phyloP scores from a whole-genome alignment of 2,888 invertebrate genomes.

The Pammene aurita region DNA sequence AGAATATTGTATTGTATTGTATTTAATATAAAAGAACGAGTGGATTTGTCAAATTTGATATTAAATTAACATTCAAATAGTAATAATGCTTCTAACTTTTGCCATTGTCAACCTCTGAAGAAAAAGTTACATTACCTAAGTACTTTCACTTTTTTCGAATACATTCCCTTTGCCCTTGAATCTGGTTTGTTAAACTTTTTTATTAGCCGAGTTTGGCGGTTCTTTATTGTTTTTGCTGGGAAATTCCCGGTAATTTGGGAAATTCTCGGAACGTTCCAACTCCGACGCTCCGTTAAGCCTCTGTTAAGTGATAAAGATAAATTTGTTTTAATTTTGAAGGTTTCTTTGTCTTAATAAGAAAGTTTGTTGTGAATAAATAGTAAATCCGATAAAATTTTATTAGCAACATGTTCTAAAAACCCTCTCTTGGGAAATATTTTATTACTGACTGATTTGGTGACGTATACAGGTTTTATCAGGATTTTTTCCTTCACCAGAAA shows the following conservation, averaged over 20 bases:
- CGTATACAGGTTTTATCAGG: too few species aligned
- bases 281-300: constrained; percentile 14
- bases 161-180: constrained; percentile 27
- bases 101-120: neutral
- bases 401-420: too few species aligned
- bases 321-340: constrained; percentile 23
- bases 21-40: too few species aligned
- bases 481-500: too few species aligned
- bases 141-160: neutral
- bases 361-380: too few species aligned
- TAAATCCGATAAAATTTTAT: too few species aligned
- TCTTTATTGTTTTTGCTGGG: constrained; percentile 23
- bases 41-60: too few species aligned
- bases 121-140: constrained; percentile 1
- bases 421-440: too few species aligned
- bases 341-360: neutral
- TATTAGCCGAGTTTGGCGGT: constrained; percentile 26
- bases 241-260: constrained; percentile 22
- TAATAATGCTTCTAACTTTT: neutral
- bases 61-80: too few species aligned
- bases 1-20: too few species aligned
- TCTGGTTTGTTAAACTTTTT: constrained; percentile 24
- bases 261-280: constrained; percentile 4
- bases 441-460: too few species aligned
- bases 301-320: constrained; percentile 30